These are phyloP conservation scores for Agonopterix subpropinquella DNA, from an alignment of 2,888 invertebrate genomes.

Conservation along the genomic window DNA sequence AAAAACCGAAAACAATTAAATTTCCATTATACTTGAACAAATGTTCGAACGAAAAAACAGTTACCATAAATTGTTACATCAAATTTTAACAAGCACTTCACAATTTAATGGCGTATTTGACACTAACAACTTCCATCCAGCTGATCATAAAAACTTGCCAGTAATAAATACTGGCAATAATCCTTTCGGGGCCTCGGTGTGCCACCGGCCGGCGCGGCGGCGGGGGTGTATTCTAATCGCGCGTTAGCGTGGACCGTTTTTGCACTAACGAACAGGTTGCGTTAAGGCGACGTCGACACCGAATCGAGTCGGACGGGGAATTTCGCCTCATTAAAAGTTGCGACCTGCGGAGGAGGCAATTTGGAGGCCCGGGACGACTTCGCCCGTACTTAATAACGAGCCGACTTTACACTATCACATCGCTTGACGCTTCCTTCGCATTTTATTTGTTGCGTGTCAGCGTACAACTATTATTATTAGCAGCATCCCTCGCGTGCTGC, in stretches of 20 bases:
- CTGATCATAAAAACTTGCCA: no score
- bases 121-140: no score
- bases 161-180: no score
- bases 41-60: no score
- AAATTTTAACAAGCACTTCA: no score
- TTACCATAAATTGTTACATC: no score
- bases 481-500: slow-evolving; percentile 55
- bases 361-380: slow-evolving; percentile 55
- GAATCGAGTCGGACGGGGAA: slow-evolving; percentile 59
- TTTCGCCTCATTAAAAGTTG: slow-evolving; percentile 76
- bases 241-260: slow-evolving; percentile 72
- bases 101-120: no score
- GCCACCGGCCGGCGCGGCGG: slow-evolving; percentile 18
- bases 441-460: slow-evolving; percentile 16
- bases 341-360: slow-evolving; percentile 70
- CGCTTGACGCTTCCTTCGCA: background rate
- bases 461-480: slow-evolving; percentile 51
- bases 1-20: no score
- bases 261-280: slow-evolving; percentile 74
- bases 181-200: slow-evolving; percentile 35
- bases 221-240: slow-evolving; percentile 72
- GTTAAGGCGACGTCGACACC: slow-evolving; percentile 60
- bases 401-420: slow-evolving; percentile 57
- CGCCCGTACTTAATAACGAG: slow-evolving; percentile 60
- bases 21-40: no score